phyloP scores from a whole-genome alignment of 2,797 vertebrate genomes.

The Erethizon dorsatum region DNA sequence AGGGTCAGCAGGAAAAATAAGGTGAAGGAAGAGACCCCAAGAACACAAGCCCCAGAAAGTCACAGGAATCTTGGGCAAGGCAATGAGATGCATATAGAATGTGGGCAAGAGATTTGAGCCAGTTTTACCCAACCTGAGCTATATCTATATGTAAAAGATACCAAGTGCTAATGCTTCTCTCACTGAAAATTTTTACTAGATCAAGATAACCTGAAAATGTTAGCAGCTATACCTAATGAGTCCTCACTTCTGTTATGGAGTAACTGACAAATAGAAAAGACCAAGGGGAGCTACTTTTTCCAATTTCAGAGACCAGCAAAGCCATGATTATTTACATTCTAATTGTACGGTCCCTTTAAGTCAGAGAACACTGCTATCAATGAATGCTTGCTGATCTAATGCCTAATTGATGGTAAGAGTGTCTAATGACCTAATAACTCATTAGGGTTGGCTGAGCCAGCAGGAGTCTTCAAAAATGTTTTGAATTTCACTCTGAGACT shows the following conservation, averaged over 20 bases:
- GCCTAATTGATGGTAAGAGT: constrained; percentile 75
- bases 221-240: neutral
- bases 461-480: constrained; percentile 75
- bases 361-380: constrained; percentile 43
- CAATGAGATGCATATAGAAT: neutral
- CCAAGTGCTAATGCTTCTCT: neutral
- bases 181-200: neutral
- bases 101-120: neutral
- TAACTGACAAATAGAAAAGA: constrained; percentile 8
- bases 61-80: neutral
- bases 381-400: constrained; percentile 73
- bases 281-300: neutral
- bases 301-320: neutral
- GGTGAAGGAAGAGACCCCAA: neutral
- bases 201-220: constrained; percentile 18
- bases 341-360: constrained; percentile 58
- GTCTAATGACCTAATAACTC: constrained; percentile 78
- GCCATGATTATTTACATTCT: neutral
- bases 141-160: neutral
- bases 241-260: neutral
- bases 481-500: constrained; percentile 68
- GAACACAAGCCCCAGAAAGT: neutral
- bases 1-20: neutral
- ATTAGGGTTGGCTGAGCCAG: constrained; percentile 73
- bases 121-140: neutral